Evolutionary conservation across 2,797 vertebrate genomes (phyloP).

Genomic region (Labroides dimidiatus): DNA sequence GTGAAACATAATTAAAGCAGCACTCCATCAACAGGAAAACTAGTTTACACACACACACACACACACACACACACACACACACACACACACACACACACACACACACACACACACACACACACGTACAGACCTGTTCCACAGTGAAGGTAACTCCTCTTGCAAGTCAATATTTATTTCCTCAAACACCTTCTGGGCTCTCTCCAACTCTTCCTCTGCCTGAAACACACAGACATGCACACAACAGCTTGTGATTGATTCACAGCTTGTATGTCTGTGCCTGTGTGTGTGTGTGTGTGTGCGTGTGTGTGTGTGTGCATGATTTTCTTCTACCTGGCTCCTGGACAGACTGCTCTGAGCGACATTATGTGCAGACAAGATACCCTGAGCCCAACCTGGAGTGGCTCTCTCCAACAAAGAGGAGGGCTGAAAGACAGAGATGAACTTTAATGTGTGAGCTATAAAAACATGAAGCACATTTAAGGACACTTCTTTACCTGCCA

Average conservation of each 20-base stretch:
- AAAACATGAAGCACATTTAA: too few relatives aligned
- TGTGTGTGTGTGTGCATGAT: not conserved
- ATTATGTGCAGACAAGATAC: constrained; percentile 98
- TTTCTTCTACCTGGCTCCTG: constrained; percentile 93
- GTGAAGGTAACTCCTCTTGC: constrained; percentile 96
- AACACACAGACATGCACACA: constrained; percentile 31
- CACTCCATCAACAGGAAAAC: constrained; percentile 31
- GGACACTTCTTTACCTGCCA: too few relatives aligned
- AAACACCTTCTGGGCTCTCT: constrained; percentile 98
- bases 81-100: constrained; percentile 52
- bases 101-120: constrained; percentile 40
- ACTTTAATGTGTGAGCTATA: too few relatives aligned
- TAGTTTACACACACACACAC: constrained; percentile 10
- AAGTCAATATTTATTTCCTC: constrained; percentile 98
- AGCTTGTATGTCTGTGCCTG: not conserved
- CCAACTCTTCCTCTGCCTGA: constrained; percentile 96
- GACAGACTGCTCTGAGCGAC: constrained; percentile 99
- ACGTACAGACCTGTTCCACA: constrained; percentile 94
- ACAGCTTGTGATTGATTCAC: not conserved
- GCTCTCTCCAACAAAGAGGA: constrained; percentile 98
- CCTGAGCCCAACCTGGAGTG: constrained; percentile 98
- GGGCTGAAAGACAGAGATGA: constrained; percentile 81
- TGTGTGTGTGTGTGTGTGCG: not conserved
- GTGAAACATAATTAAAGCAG: constrained; percentile 18
- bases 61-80: constrained; percentile 42